phyloP scores from a whole-genome alignment of 1,140 invertebrate species.

The Zelostemma sp. region DNA sequence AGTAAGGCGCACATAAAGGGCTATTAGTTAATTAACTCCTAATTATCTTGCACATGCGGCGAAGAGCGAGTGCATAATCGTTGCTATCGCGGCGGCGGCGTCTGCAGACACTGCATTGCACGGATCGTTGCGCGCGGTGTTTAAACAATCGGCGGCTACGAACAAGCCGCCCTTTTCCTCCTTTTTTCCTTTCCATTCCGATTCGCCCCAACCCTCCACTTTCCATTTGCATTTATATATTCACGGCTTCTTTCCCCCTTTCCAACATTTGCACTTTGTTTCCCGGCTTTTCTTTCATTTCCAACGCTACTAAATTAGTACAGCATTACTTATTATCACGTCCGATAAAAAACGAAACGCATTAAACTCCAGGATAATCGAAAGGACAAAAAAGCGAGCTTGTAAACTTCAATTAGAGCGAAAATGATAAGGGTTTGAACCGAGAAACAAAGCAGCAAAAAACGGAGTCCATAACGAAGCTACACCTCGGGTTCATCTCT shows the following conservation, averaged over 20 bases:
- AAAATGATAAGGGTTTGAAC: too few species aligned
- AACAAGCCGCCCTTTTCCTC: slow-evolving; percentile 29
- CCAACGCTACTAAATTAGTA: background rate
- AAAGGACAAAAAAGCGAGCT: background rate
- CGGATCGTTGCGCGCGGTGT: slow-evolving; percentile 55
- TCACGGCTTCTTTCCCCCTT: slow-evolving; percentile 29
- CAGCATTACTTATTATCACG: background rate
- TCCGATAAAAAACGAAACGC: background rate
- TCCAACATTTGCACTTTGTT: background rate
- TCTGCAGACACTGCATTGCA: slow-evolving; percentile 54
- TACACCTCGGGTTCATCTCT: slow-evolving; percentile 16
- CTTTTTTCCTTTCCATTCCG: slow-evolving; percentile 22
- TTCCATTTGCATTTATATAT: slow-evolving; percentile 20
- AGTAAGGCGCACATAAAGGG: slow-evolving; percentile 55
- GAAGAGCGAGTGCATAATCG: slow-evolving; percentile 59
- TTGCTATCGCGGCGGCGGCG: slow-evolving; percentile 41
- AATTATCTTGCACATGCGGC: slow-evolving; percentile 57
- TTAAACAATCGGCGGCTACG: slow-evolving; percentile 57
- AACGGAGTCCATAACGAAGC: too few species aligned
- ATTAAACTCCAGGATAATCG: background rate
- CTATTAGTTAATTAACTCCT: slow-evolving; percentile 68
- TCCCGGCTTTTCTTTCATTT: slow-evolving; percentile 12
- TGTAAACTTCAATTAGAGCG: background rate
- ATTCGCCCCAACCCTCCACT: slow-evolving; percentile 19
- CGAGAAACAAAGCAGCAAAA: too few species aligned